Conservation (phyloP, 2,888 invertebrate species). For the Pyralis farinalis region DNA sequence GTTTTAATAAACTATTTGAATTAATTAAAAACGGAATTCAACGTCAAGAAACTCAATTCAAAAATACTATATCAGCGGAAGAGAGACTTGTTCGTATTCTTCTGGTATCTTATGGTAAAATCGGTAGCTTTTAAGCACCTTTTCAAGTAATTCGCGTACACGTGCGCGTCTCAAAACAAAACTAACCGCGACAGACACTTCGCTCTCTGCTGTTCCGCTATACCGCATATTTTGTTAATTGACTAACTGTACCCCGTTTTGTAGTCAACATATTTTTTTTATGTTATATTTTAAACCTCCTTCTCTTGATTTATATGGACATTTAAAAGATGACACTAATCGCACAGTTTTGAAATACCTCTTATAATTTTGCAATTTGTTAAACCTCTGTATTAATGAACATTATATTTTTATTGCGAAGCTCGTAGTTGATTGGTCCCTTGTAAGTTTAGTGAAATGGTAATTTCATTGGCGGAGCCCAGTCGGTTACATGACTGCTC, state of each 20-base stretch:
- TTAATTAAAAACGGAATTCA: no score
- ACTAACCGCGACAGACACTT: slow-evolving; percentile 24
- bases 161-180: slow-evolving; percentile 15
- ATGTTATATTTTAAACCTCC: slow-evolving; percentile 40
- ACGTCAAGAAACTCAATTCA: no score
- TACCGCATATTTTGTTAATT: slow-evolving; percentile 49
- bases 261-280: slow-evolving; percentile 37
- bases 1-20: no score
- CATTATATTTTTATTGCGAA: no score
- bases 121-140: background rate
- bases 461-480: no score
- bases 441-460: no score
- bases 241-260: slow-evolving; percentile 46
- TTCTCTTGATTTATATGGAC: slow-evolving; percentile 41
- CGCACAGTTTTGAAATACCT: slow-evolving; percentile 26
- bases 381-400: no score
- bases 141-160: slow-evolving; percentile 2
- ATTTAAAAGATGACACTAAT: slow-evolving; percentile 38
- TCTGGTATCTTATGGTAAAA: no score
- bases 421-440: no score
- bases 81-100: no score
- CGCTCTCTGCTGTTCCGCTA: slow-evolving; percentile 26
- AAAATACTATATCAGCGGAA: no score
- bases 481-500: no score
- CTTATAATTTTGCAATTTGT: slow-evolving; percentile 28